Percentiles rank a stretch among this genome's conserved stretches.
Conservation (phyloP, 2,888 invertebrate species). For the Himalopsyche tibetana region DNA sequence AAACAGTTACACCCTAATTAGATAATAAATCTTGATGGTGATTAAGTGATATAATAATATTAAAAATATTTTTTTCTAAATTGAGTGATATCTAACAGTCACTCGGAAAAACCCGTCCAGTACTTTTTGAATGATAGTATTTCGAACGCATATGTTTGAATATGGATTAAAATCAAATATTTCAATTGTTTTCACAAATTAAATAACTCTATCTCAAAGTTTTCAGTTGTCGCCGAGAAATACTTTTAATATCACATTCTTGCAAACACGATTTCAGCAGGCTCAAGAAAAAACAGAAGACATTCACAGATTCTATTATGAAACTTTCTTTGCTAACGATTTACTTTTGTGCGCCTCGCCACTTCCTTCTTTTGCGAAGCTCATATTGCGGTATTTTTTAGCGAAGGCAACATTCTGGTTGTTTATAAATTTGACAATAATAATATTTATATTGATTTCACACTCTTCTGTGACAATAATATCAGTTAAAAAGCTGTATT, state of each 20-base stretch:
- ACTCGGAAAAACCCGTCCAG: too few species aligned
- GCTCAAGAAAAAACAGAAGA: conserved; percentile 22
- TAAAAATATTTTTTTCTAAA: too few species aligned
- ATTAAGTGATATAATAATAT: too few species aligned
- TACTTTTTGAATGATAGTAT: too few species aligned
- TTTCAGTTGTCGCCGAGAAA: neutral
- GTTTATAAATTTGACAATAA: neutral
- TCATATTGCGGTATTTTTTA: neutral
- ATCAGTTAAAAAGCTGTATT: too few species aligned
- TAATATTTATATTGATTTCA: neutral
- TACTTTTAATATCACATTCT: conserved; percentile 8
- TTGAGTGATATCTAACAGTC: too few species aligned
- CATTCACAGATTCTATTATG: conserved; percentile 20
- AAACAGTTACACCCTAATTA: too few species aligned
- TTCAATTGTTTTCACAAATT: neutral
- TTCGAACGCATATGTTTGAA: too few species aligned
- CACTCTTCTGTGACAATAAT: too few species aligned
- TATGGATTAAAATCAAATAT: neutral
- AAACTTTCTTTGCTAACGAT: conserved; percentile 18
- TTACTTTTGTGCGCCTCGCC: neutral
- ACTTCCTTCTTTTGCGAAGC: neutral
- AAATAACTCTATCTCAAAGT: neutral
- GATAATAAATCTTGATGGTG: too few species aligned
- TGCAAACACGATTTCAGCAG: neutral
- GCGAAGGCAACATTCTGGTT: neutral